Percentiles rank a stretch among this genome's conserved stretches.
These are phyloP conservation scores for Stigmatopora argus DNA, from an alignment of 2,113 vertebrate genomes.

Conservation along the genomic window DNA sequence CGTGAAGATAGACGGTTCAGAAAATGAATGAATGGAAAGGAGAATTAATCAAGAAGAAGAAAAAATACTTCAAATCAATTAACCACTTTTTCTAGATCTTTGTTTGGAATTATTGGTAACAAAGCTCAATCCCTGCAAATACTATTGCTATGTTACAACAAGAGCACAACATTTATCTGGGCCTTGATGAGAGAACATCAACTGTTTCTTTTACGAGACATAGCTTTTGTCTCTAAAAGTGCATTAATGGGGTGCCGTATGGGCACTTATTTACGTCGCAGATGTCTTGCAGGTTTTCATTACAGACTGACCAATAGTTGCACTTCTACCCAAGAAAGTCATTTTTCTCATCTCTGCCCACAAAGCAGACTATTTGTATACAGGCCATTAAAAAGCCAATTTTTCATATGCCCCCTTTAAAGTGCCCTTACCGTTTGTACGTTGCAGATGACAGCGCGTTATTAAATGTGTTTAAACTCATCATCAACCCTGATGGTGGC, in stretches of 20 bases:
- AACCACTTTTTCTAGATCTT: too few relatives aligned
- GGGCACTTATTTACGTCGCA: conserved; percentile 3
- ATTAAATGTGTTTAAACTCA: conserved; percentile 47
- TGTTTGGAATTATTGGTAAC: too few relatives aligned
- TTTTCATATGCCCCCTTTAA: neutral
- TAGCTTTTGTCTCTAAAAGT: conserved; percentile 25
- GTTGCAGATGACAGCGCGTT: conserved; percentile 40
- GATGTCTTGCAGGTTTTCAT: conserved; percentile 29
- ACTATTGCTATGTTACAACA: neutral
- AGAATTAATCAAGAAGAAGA: too few relatives aligned
- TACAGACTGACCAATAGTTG: neutral
- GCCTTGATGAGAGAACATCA: conserved; percentile 3
- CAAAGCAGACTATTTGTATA: neutral
- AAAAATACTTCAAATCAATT: too few relatives aligned
- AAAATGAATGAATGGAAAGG: too few relatives aligned
- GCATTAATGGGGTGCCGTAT: conserved; percentile 10
- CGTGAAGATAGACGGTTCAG: too few relatives aligned
- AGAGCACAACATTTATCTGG: conserved; percentile 4
- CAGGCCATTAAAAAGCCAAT: neutral
- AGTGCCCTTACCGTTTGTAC: neutral
- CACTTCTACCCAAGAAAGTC: too few relatives aligned
- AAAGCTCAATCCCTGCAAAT: neutral
- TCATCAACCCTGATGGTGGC: conserved; percentile 54
- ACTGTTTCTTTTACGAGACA: conserved; percentile 20
- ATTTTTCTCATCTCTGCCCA: neutral